Base-by-base conservation (phyloP, 1,140 invertebrate genomes). In the Orchestia grillus region DNA sequence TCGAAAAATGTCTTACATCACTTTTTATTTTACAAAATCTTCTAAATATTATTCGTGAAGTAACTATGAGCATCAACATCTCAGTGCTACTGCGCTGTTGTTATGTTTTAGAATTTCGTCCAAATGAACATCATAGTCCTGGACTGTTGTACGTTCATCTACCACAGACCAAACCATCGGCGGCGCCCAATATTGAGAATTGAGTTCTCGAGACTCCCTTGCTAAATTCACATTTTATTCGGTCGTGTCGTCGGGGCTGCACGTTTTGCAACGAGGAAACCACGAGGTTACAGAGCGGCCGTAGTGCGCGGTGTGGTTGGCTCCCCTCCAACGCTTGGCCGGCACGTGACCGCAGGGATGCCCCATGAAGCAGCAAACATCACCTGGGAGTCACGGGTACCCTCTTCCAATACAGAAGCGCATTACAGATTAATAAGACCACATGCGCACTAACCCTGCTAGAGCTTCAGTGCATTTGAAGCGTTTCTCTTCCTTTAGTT, bases 301-400 rank as follows among this genome's bases (percentile, higher is more conserved):
- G 1, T 36, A 77, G 62, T 77, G 88, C 88, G 88, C 88, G 28
- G 41, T 44, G 36, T 90, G 15, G 88, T 90, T 90, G 88, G 88
- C 88, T 4, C 4, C 88, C 88, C 88, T 23, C 88, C 88, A 90
- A 42, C 4, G 88, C 42, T 42, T 11, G 88, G 88, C 43, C 41
- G 88, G n/a, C 88, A 90, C 88, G 88, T 90, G 88, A 90, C 88
- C n/a, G 41, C 43, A 44, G 88, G 88, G 43, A 77, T 44, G 88
- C 88, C 88, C 88, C n/a, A 44, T 90, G 88, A 87, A 44, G n/a
- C 88, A 90, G 11, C 36, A 6, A 87, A 11, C 41, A 28, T 41
- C 41, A 42, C 8, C 36, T 40, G 87, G 87, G 87, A n/a, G 62
- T 77, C 11, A 53, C n/a, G 47, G 47, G 47, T 53, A 53, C 15